Evolutionary conservation across 2,797 vertebrate genomes (phyloP), one percentile per base, ranked within the genome.

Genomic region (Austrolebias charrua): DNA sequence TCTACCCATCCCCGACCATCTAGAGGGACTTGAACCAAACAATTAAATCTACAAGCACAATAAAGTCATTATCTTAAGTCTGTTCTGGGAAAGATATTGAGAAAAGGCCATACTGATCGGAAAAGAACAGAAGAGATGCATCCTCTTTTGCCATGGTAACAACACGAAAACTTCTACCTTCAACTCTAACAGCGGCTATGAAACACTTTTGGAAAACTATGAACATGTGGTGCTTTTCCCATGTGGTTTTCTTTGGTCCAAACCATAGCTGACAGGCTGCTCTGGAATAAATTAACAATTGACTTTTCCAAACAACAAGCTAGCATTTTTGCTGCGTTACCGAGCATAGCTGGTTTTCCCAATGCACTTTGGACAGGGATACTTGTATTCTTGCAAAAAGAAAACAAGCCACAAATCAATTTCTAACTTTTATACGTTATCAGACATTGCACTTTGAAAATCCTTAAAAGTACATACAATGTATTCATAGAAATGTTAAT

Each of bases 1-100:
- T 16, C 94, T 99, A 40, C 97, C 97, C 19, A 98, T 99, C 85
- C 97, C 98, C 0, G 98, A 99, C 79, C 96, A 98, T 70, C 90
- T 99, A 58, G 98, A 99, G 82, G 94, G 90, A 60, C 85, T 91
- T 0, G 97, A 98, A 72, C 90, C 94, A 59, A 86, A 94, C 0
- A 91, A 95, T 84, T 90, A 61, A 86, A 53, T 2, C 8, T 19
- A 42, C 47, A 54, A 49, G 50, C 53, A 43, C 56, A 55, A 51
- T 53, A 40, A 70, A 52, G 50, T 55, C 35, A 52, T 56, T 28
- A 56, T 48, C 35, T 66, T 72, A 62, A 73, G 76, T 78, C 78
- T 84, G 69, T 64, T 76, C 58, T 70, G 57, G 78, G 63, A 43
- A 66, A 55, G 49, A 40, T 58, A 60, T 73, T 31, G 11, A 12